Base-by-base conservation (phyloP, 2,797 vertebrate species). In the Petrocephalus schoutedeni region DNA sequence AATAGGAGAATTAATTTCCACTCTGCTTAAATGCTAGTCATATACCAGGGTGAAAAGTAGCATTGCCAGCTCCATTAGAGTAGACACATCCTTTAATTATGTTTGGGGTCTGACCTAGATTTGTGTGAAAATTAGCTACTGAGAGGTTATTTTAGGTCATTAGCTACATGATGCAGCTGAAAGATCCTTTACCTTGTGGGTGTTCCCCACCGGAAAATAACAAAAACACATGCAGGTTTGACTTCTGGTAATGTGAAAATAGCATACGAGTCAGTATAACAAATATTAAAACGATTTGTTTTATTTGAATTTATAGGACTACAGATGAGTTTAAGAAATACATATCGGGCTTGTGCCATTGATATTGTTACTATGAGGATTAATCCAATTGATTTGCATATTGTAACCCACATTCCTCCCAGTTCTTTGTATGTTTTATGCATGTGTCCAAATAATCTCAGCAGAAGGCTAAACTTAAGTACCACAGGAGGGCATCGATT, bases 401-500 rank as follows among this genome's bases (percentile, higher is more conserved):
- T 45, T 45, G 32, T 77, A 77, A n/a, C 71, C 16, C 16, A 36
- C 32, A 41, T 45, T 45, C 16, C 71, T 77, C 36, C 14, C n/a
- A 19, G 16, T 9, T n/a, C 71, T 45, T 5, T 36, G 14, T 41
- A 71, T 41, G 16, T 3, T n/a, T n/a, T 74, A 3, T 77, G 32
- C 14, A 28, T 71, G 16, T 77, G 71, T 77, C 71, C 36, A 77
- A 45, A 74, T 41, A 41, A 77, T 77, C 71, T 77, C 71, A 77
- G 36, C 36, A n/a, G 71, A 71, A 77, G 7, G 71, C 71, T 45
- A 45, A 77, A 86, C 91, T 90, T 23, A 77, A 45, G 12, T 53
- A 86, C 59, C 16, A 58, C 84, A 86, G 41, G n/a, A 56, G 28
- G 89, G 85, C 89, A 92, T 93, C 91, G 91, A 93, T 93, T 90